Conservation (phyloP, 2,888 invertebrate genomes). For the Augiades crinisus region DNA sequence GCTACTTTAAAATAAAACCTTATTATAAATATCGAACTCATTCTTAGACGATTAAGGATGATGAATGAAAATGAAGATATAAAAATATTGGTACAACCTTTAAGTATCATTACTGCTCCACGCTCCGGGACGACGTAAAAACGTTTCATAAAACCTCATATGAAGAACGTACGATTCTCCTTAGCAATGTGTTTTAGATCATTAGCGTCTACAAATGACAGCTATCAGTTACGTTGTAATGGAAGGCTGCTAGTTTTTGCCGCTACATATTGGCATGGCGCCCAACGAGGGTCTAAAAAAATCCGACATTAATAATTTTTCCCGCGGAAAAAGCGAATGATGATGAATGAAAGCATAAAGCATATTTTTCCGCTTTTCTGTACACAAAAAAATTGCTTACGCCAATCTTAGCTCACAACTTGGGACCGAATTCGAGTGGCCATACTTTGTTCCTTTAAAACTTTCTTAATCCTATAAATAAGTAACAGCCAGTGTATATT, state of each 20-base stretch:
- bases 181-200: constrained; percentile 21
- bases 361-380: too few species aligned
- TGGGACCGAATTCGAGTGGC: background rate
- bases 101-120: background rate
- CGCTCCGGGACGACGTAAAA: constrained; percentile 5
- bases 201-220: constrained; percentile 26
- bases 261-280: constrained; percentile 19
- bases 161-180: constrained; percentile 13
- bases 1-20: too few species aligned
- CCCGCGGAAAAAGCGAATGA: constrained; percentile 5
- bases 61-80: too few species aligned
- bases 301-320: constrained; percentile 11
- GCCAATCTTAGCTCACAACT: background rate
- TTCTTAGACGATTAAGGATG: too few species aligned
- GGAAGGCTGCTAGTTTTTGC: constrained; percentile 21
- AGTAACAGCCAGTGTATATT: constrained; percentile 12
- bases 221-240: constrained; percentile 26
- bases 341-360: background rate
- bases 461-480: constrained; percentile 17
- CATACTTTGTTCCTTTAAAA: background rate
- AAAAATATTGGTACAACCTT: too few species aligned
- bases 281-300: constrained; percentile 23
- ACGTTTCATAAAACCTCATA: constrained; percentile 9
- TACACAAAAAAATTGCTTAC: too few species aligned
- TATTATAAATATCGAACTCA: too few species aligned